Evolutionary conservation across 2,888 invertebrate genomes (phyloP).

Genomic region (Megastigmus dorsalis): DNA sequence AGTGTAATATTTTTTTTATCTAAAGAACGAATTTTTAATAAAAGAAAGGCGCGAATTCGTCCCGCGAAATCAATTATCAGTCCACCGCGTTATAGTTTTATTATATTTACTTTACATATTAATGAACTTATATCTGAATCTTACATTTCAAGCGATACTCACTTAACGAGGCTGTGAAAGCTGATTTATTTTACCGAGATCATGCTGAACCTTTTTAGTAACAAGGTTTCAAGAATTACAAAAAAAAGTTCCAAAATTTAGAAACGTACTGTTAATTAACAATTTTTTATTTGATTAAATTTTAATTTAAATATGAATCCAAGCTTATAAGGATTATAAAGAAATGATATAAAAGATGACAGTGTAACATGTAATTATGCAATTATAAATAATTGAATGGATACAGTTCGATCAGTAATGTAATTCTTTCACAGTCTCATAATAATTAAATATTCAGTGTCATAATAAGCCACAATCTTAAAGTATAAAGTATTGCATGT

Average conservation of each 20-base stretch:
- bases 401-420: neutral
- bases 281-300: too few species aligned
- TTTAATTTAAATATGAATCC: too few species aligned
- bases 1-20: neutral
- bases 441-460: constrained; percentile 9
- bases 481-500: constrained; percentile 43
- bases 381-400: too few species aligned
- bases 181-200: constrained; percentile 30
- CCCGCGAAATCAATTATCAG: constrained; percentile 48
- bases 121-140: constrained; percentile 25
- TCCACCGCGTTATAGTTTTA: constrained; percentile 33
- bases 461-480: constrained; percentile 25
- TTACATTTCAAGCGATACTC: constrained; percentile 46
- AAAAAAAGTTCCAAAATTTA: too few species aligned
- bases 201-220: too few species aligned
- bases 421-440: constrained; percentile 1
- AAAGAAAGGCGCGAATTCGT: constrained; percentile 33
- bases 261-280: too few species aligned
- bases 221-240: too few species aligned
- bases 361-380: too few species aligned
- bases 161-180: constrained; percentile 20
- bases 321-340: too few species aligned
- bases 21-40: constrained; percentile 10
- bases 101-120: constrained; percentile 28
- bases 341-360: too few species aligned